A percentile compares a stretch with the other conserved stretches of the same genome.
Conservation (phyloP, 2,113 vertebrate species). For the Scopus umbretta region DNA sequence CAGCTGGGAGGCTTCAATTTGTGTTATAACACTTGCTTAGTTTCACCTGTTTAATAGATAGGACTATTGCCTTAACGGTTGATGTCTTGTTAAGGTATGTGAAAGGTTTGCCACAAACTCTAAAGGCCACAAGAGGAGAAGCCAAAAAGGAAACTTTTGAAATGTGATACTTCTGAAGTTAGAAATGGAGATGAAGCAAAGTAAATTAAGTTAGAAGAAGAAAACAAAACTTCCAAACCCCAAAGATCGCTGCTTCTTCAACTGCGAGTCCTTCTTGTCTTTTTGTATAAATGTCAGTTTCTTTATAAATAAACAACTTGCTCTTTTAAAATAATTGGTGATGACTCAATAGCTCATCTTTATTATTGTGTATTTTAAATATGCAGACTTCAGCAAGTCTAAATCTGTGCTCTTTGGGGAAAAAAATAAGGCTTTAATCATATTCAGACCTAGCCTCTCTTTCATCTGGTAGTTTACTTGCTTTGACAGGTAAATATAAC, state of each 20-base stretch:
- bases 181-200: neutral
- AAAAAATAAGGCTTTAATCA: neutral
- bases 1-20: neutral
- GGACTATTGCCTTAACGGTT: rapidly evolving
- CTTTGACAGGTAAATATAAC: neutral
- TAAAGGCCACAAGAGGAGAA: neutral
- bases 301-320: neutral
- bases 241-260: neutral
- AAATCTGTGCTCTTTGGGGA: neutral
- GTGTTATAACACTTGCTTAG: neutral
- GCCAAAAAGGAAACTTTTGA: neutral
- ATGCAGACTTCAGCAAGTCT: neutral
- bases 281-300: neutral
- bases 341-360: neutral
- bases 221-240: neutral
- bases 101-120: neutral
- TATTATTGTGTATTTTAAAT: neutral
- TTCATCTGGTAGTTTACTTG: neutral
- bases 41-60: neutral
- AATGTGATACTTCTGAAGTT: neutral
- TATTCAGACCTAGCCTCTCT: neutral
- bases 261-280: neutral
- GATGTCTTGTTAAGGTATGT: neutral
- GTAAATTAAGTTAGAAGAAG: neutral
- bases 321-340: neutral